Conservation (phyloP, 1,140 invertebrate genomes). For the Oppia nitens region DNA sequence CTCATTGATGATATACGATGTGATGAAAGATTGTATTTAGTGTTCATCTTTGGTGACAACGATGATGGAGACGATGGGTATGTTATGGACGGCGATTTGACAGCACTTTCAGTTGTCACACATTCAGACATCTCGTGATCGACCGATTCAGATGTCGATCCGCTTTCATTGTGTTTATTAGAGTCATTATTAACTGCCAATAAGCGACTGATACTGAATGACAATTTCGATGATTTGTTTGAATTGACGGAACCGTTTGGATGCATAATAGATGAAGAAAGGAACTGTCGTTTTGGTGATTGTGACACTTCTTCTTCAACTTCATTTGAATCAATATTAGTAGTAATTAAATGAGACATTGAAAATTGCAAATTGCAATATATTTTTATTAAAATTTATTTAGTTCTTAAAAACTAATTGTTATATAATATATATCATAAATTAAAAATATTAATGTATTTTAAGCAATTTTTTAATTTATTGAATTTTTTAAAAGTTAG, state of each 20-base stretch:
- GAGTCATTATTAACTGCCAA: conserved; percentile 7
- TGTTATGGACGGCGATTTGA: too few relatives aligned
- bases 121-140: not conserved
- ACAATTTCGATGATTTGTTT: conserved; percentile 16
- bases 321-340: not conserved
- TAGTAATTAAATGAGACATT: too few relatives aligned
- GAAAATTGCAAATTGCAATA: too few relatives aligned
- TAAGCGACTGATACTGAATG: conserved; percentile 19
- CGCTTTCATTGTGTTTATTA: not conserved
- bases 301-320: not conserved
- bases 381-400: too few relatives aligned
- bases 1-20: conserved; percentile 26
- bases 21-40: conserved; percentile 14
- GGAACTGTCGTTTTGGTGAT: not conserved
- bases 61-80: conserved; percentile 1
- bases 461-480: too few relatives aligned
- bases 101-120: not conserved
- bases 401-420: too few relatives aligned
- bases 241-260: not conserved
- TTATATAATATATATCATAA: too few relatives aligned
- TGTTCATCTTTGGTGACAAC: conserved; percentile 4
- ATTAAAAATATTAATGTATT: too few relatives aligned
- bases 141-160: not conserved
- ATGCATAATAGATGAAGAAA: not conserved
- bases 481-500: too few relatives aligned